Evolutionary conservation across 2,888 invertebrate species (phyloP).

Genomic region (Drosophila stalkeri): DNA sequence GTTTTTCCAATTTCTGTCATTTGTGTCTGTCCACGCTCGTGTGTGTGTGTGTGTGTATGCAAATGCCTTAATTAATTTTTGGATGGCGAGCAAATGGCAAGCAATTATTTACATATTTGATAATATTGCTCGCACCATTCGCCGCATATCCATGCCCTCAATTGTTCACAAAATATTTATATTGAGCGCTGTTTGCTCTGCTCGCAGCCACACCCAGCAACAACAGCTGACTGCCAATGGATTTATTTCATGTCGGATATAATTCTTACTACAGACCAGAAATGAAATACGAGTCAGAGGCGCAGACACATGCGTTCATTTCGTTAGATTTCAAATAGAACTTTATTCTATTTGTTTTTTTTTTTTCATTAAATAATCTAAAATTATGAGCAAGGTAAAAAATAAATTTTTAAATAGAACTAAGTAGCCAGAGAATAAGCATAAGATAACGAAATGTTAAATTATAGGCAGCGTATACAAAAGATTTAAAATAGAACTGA

Average conservation of each 20-base stretch:
- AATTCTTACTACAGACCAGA: slow-evolving; percentile 26
- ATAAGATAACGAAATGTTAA: background rate
- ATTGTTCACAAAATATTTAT: slow-evolving; percentile 49
- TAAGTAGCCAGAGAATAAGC: background rate
- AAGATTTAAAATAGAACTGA: background rate
- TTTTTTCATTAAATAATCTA: background rate
- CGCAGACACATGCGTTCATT: background rate
- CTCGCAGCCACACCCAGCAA: slow-evolving; percentile 43
- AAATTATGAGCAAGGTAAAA: background rate
- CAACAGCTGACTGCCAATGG: slow-evolving; percentile 23
- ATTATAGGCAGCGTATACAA: background rate
- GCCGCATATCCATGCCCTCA: slow-evolving; percentile 54
- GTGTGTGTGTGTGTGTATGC: slow-evolving; percentile 8
- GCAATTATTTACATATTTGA: slow-evolving; percentile 71
- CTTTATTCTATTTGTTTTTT: background rate
- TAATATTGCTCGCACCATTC: slow-evolving; percentile 56
- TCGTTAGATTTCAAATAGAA: background rate
- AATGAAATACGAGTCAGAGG: slow-evolving; percentile 17
- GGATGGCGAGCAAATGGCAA: slow-evolving; percentile 53
- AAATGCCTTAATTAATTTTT: slow-evolving; percentile 71
- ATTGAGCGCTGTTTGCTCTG: slow-evolving; percentile 25
- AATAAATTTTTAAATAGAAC: background rate
- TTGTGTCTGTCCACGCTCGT: background rate
- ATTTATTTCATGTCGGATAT: slow-evolving; percentile 31
- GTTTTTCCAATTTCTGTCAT: slow-evolving; percentile 45